Percentiles rank a stretch among this genome's conserved stretches.
Evolutionary conservation across 1,140 invertebrate genomes (phyloP).

Genomic region (Drosophila obscura): DNA sequence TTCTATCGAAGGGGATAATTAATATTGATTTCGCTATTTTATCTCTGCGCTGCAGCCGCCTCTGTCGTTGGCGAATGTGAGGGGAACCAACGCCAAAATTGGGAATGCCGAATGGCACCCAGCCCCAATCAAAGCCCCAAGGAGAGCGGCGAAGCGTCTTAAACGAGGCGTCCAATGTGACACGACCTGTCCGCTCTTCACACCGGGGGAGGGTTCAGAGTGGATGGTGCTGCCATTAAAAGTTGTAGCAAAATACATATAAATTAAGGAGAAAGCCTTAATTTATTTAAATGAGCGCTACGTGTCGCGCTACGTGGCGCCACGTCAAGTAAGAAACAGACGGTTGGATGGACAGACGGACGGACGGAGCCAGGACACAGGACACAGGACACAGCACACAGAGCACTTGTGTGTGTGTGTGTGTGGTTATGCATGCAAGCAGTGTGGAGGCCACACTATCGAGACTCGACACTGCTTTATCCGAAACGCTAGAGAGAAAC

Average conservation of each 20-base stretch:
- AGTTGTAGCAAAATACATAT: slow-evolving; percentile 39
- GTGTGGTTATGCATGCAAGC: too few species aligned
- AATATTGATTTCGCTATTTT: too few species aligned
- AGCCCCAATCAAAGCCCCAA: slow-evolving; percentile 24
- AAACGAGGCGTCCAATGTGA: slow-evolving; percentile 68
- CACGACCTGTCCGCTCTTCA: slow-evolving; percentile 58
- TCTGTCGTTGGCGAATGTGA: too few species aligned
- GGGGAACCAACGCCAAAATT: too few species aligned
- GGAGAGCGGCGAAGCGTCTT: slow-evolving; percentile 19
- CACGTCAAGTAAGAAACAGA: slow-evolving; percentile 4
- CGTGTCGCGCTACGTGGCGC: slow-evolving; percentile 61
- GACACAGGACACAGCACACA: too few species aligned
- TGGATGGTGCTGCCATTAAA: slow-evolving; percentile 63
- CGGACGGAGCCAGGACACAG: too few species aligned
- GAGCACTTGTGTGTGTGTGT: too few species aligned
- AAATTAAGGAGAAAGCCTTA: slow-evolving; percentile 53
- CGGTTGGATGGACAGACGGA: neutral
- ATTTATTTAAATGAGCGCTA: slow-evolving; percentile 77
- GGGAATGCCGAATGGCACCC: slow-evolving; percentile 27
- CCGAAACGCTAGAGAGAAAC: slow-evolving; percentile 65
- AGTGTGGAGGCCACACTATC: too few species aligned
- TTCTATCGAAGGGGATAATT: too few species aligned
- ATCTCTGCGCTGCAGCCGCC: too few species aligned
- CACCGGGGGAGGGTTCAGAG: slow-evolving; percentile 46
- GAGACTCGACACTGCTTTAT: slow-evolving; percentile 41